These are phyloP conservation scores for Drosophila murphyi DNA, from an alignment of 1,140 invertebrate species.

Conservation along the genomic window DNA sequence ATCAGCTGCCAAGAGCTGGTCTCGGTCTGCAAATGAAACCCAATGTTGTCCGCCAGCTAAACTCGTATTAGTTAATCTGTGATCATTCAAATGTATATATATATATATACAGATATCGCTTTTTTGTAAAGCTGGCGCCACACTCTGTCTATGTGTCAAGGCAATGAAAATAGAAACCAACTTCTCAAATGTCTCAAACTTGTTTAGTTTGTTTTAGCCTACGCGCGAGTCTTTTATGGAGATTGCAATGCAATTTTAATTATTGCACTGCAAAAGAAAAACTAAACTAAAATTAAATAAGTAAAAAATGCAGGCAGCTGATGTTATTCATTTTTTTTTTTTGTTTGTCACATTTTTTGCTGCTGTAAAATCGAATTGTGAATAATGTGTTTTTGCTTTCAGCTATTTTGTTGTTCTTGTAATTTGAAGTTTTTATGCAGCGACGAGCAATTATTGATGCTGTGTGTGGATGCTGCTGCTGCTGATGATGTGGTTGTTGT, in stretches of 20 bases:
- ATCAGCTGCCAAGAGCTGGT: slow-evolving; percentile 5
- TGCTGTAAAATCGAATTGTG: slow-evolving; percentile 59
- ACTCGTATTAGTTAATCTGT: slow-evolving; percentile 36
- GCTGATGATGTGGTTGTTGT: not conserved
- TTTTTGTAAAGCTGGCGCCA: slow-evolving; percentile 52
- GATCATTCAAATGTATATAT: slow-evolving; percentile 23
- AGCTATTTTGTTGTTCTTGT: slow-evolving; percentile 27
- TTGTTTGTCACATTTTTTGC: slow-evolving; percentile 49
- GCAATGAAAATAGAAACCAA: slow-evolving; percentile 49
- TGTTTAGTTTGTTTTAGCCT: slow-evolving; percentile 54
- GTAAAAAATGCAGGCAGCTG: slow-evolving; percentile 50
- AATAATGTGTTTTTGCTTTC: slow-evolving; percentile 24
- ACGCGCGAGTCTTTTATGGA: slow-evolving; percentile 46
- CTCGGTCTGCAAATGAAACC: slow-evolving; percentile 3
- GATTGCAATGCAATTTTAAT: slow-evolving; percentile 59
- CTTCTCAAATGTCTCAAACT: slow-evolving; percentile 50
- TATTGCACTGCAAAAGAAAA: slow-evolving; percentile 40
- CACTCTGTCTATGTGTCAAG: slow-evolving; percentile 62
- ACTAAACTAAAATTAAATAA: slow-evolving; percentile 31
- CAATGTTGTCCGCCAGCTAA: slow-evolving; percentile 1
- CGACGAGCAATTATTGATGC: slow-evolving; percentile 35
- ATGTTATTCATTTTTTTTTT: slow-evolving; percentile 22
- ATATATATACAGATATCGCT: slow-evolving; percentile 11
- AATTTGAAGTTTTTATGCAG: slow-evolving; percentile 46
- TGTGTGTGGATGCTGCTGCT: slow-evolving; percentile 23